Conservation (phyloP, 35 echinoderm and acorn worm genomes). For the Heliocidaris tuberculata region DNA sequence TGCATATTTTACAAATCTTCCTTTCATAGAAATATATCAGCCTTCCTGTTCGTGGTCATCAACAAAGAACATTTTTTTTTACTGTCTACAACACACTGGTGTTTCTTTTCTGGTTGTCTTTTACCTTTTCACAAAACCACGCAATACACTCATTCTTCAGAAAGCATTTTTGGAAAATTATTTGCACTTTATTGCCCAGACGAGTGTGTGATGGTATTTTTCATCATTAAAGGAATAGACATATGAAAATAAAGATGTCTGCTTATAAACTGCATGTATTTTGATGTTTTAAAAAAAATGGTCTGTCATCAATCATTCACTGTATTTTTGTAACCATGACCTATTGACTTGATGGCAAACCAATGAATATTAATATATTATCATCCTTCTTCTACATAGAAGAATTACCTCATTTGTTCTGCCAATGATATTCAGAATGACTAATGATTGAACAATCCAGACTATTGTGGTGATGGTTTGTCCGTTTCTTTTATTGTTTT, state of each 20-base stretch:
- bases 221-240: background rate
- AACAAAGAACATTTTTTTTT: background rate
- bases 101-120: background rate
- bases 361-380: background rate
- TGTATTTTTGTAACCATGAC: background rate
- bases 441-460: constrained; percentile 3
- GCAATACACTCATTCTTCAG: background rate
- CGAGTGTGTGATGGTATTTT: background rate
- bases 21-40: background rate
- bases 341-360: background rate
- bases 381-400: background rate
- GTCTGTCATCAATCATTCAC: background rate
- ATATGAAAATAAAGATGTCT: background rate
- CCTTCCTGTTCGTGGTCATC: background rate
- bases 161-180: background rate
- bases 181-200: background rate
- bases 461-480: background rate
- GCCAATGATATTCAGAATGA: background rate
- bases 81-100: background rate
- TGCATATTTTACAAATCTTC: background rate
- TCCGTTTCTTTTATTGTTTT: background rate
- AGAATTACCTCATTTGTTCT: background rate
- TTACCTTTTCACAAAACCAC: background rate
- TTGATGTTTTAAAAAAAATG: background rate
- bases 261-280: background rate